Evolutionary conservation across 1,140 invertebrate genomes (phyloP).

Genomic region (Aporrectodea caliginosa): DNA sequence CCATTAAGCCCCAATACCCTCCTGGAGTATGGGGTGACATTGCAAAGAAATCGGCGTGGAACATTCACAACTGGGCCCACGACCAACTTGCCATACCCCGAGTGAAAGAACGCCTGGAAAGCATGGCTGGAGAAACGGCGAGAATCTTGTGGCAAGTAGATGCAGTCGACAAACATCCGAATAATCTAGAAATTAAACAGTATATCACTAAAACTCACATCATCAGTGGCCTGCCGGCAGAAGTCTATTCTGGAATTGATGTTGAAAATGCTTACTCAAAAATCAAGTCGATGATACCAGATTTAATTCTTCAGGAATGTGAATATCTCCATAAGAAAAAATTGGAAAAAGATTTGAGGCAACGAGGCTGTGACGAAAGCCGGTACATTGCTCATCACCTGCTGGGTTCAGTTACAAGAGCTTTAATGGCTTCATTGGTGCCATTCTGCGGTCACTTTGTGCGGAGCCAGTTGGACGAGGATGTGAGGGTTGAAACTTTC

Average conservation of each 20-base stretch:
- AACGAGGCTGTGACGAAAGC: too few relatives aligned
- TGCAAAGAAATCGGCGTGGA: slow-evolving; percentile 37
- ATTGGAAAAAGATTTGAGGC: slow-evolving; percentile 33
- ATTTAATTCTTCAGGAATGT: slow-evolving; percentile 27
- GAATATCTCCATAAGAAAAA: slow-evolving; percentile 29
- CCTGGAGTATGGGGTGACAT: slow-evolving; percentile 43
- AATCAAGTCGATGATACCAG: slow-evolving; percentile 28
- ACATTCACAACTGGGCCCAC: slow-evolving; percentile 31
- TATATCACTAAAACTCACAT: slow-evolving; percentile 41
- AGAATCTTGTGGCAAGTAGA: slow-evolving; percentile 26
- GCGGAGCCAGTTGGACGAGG: slow-evolving; percentile 39
- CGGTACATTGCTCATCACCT: slow-evolving; percentile 14
- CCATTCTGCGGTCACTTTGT: slow-evolving; percentile 36
- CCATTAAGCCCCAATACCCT: slow-evolving; percentile 43
- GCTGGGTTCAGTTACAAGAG: slow-evolving; percentile 29
- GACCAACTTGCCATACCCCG: slow-evolving; percentile 24
- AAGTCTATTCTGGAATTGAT: slow-evolving; percentile 31
- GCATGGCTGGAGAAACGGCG: slow-evolving; percentile 28
- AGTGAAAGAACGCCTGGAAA: slow-evolving; percentile 34
- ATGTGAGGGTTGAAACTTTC: slow-evolving; percentile 38
- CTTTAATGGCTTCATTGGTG: slow-evolving; percentile 30
- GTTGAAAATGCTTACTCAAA: slow-evolving; percentile 9
- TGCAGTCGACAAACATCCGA: slow-evolving; percentile 18
- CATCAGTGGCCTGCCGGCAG: slow-evolving; percentile 35
- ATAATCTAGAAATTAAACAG: slow-evolving; percentile 35